Conservation (phyloP, 2,888 invertebrate genomes). For the Strigamia crassipes region DNA sequence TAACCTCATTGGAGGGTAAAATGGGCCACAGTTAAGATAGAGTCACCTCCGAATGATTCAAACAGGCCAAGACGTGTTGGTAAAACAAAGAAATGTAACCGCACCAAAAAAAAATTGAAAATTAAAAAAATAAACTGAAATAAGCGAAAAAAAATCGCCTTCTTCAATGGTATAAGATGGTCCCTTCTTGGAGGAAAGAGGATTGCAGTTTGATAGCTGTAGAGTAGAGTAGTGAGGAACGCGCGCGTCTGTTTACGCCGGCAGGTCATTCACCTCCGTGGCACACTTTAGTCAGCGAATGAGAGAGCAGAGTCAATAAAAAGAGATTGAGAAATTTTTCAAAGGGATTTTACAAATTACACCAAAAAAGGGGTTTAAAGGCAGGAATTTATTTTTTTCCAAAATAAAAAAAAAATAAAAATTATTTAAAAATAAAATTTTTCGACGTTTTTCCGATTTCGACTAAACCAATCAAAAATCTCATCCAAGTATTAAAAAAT, state of each 20-base stretch:
- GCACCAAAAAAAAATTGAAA: not conserved
- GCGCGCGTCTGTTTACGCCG: slow-evolving; percentile 45
- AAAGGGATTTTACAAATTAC: slow-evolving; percentile 27
- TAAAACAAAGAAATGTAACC: not conserved
- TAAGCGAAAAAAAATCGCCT: not conserved
- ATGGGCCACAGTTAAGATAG: slow-evolving; percentile 31
- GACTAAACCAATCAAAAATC: too few relatives aligned
- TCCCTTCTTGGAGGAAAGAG: slow-evolving; percentile 38
- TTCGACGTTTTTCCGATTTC: too few relatives aligned
- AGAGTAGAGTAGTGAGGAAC: slow-evolving; percentile 32
- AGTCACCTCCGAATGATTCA: slow-evolving; percentile 32
- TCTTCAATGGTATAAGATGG: slow-evolving; percentile 21
- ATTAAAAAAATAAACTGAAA: not conserved
- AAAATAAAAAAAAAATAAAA: not conserved
- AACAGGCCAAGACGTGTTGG: slow-evolving; percentile 36
- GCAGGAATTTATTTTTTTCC: not conserved
- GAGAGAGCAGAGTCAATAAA: slow-evolving; percentile 41
- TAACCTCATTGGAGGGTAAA: slow-evolving; percentile 38
- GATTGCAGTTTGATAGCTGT: slow-evolving; percentile 36
- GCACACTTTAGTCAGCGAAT: slow-evolving; percentile 44
- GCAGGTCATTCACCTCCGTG: slow-evolving; percentile 46
- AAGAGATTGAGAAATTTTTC: slow-evolving; percentile 41
- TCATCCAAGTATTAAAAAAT: too few relatives aligned
- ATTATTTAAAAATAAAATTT: too few relatives aligned
- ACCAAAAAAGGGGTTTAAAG: not conserved